Evolutionary conservation across 2,797 vertebrate genomes (phyloP).

Genomic region (Acomys russatus): DNA sequence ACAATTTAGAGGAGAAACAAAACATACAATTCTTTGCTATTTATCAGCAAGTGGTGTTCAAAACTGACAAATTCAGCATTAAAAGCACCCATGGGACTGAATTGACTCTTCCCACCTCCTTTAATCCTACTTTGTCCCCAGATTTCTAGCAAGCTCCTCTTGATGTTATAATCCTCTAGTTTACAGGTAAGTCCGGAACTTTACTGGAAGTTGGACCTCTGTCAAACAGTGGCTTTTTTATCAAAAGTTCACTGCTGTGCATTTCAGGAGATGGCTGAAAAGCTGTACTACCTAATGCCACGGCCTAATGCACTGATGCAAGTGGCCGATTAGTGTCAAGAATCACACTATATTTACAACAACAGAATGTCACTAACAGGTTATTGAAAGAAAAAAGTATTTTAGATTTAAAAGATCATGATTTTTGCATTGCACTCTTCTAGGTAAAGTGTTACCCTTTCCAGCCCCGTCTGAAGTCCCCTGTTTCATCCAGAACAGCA

Average conservation of each 20-base stretch:
- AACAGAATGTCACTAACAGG: background rate
- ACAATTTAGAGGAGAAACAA: constrained; percentile 72
- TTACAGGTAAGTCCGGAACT: background rate
- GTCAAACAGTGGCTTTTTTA: background rate
- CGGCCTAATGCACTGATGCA: background rate
- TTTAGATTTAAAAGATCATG: background rate
- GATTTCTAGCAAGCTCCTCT: constrained; percentile 40
- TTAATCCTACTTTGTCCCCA: background rate
- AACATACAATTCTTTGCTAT: constrained; percentile 71
- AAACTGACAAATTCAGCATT: constrained; percentile 51
- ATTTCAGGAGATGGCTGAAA: background rate
- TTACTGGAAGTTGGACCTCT: background rate
- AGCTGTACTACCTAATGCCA: background rate
- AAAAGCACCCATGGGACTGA: constrained; percentile 7
- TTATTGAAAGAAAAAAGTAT: background rate
- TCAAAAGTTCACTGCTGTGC: background rate
- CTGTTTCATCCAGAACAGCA: background rate
- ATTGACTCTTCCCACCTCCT: background rate
- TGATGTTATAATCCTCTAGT: background rate
- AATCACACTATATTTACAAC: background rate
- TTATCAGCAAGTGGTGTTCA: constrained; percentile 72
- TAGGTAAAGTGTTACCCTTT: background rate
- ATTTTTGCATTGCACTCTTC: background rate
- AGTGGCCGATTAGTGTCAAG: background rate
- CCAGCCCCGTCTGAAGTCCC: background rate